These are phyloP conservation scores for Tychaedon coryphoeus DNA, from an alignment of 2,113 vertebrate species.

Conservation along the genomic window DNA sequence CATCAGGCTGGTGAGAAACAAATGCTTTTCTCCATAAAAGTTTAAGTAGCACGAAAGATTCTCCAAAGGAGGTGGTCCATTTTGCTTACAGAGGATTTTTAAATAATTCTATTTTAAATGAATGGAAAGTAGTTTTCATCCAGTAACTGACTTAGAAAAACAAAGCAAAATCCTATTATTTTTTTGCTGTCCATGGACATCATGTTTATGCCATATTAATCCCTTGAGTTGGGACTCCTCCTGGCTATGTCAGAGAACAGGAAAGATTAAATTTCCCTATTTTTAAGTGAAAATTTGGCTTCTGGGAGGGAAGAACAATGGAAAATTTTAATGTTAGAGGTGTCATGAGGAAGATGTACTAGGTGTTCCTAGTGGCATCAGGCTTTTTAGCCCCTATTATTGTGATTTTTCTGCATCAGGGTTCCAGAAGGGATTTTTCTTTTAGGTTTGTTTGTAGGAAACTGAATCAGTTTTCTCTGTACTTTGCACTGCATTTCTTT, in stretches of 20 bases:
- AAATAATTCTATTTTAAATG: not conserved
- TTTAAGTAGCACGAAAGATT: not conserved
- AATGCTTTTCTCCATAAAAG: not conserved
- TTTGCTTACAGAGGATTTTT: not conserved
- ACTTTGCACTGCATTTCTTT: not conserved
- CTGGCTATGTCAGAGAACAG: not conserved
- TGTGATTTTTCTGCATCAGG: not conserved
- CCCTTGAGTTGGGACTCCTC: not conserved
- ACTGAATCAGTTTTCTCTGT: not conserved
- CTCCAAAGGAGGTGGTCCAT: not conserved
- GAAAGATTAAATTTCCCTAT: not conserved
- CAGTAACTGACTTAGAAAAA: not conserved
- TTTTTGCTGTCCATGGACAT: rapidly evolving
- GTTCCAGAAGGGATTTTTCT: not conserved
- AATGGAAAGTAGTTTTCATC: not conserved
- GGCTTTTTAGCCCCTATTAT: not conserved
- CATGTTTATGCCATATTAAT: not conserved
- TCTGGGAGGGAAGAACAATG: not conserved
- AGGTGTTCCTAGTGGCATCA: not conserved
- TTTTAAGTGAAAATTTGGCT: not conserved
- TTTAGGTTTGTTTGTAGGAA: not conserved
- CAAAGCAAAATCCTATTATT: rapidly evolving
- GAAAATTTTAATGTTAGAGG: not conserved
- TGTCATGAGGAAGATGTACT: not conserved
- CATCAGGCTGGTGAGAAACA: not conserved